phyloP scores from a whole-genome alignment of 2,888 invertebrate genomes.

The Meta bourneti region DNA sequence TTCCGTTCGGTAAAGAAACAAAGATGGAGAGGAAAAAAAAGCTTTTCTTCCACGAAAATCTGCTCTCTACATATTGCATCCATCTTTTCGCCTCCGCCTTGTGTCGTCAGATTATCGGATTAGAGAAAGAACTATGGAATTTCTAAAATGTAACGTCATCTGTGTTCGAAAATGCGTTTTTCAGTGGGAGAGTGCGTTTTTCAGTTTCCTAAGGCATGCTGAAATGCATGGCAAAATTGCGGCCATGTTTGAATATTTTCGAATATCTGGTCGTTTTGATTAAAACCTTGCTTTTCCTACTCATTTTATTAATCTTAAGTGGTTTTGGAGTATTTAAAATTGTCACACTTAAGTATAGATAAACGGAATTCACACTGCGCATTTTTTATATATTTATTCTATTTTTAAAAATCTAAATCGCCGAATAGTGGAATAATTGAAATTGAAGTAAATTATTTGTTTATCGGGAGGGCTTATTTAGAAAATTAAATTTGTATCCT shows the following conservation, averaged over 20 bases:
- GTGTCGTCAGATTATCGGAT: conserved; percentile 68
- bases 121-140: conserved; percentile 56
- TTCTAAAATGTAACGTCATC: conserved; percentile 54
- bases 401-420: too few relatives aligned
- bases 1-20: background rate
- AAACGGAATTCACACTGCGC: too few relatives aligned
- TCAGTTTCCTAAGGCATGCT: background rate
- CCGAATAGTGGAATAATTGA: too few relatives aligned
- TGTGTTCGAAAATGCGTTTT: conserved; percentile 27
- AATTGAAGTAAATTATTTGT: too few relatives aligned
- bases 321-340: too few relatives aligned
- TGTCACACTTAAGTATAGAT: too few relatives aligned
- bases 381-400: too few relatives aligned
- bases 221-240: background rate
- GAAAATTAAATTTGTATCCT: too few relatives aligned
- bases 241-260: conserved; percentile 7
- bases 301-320: background rate
- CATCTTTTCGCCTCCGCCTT: conserved; percentile 9
- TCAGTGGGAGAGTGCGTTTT: background rate
- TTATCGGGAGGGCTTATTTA: too few relatives aligned
- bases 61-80: conserved; percentile 25
- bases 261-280: background rate
- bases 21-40: background rate
- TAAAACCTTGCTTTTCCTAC: background rate
- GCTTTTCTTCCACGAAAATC: conserved; percentile 9